Percentiles rank a stretch among this genome's conserved stretches.
Evolutionary conservation across 2,113 vertebrate species (phyloP).

Genomic region (Planiliza haematocheilus): DNA sequence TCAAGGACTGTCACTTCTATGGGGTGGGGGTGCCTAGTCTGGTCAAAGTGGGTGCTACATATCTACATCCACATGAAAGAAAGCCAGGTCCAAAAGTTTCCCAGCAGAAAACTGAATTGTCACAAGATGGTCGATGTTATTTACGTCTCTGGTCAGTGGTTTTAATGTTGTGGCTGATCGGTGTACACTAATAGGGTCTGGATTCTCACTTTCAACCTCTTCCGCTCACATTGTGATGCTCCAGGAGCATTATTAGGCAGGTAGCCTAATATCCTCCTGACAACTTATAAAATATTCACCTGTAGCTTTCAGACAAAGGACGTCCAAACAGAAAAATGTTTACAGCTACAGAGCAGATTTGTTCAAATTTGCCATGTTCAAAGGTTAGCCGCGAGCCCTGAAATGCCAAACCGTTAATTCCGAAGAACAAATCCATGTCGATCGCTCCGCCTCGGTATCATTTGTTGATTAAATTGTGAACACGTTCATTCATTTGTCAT

Average conservation of each 20-base stretch:
- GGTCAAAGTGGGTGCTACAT: too few species aligned
- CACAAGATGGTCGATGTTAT: too few species aligned
- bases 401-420: constrained; percentile 26
- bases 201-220: constrained; percentile 4
- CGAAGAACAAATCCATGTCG: neutral
- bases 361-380: constrained; percentile 12
- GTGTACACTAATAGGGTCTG: too few species aligned
- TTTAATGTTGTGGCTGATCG: too few species aligned
- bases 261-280: constrained; percentile 44
- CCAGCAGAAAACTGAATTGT: too few species aligned
- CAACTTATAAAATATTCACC: constrained; percentile 65
- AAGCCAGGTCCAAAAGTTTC: too few species aligned
- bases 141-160: too few species aligned
- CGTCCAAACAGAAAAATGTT: constrained; percentile 17
- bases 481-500: constrained; percentile 34
- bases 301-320: constrained; percentile 31
- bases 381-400: constrained; percentile 2
- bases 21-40: too few species aligned
- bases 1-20: too few species aligned
- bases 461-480: constrained; percentile 21
- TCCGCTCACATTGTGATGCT: constrained; percentile 27
- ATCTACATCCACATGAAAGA: too few species aligned
- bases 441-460: neutral
- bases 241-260: too few species aligned
- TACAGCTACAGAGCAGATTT: constrained; percentile 3